Evolutionary conservation across 2,797 vertebrate species (phyloP).

Genomic region (Melanotaenia trifasciata): DNA sequence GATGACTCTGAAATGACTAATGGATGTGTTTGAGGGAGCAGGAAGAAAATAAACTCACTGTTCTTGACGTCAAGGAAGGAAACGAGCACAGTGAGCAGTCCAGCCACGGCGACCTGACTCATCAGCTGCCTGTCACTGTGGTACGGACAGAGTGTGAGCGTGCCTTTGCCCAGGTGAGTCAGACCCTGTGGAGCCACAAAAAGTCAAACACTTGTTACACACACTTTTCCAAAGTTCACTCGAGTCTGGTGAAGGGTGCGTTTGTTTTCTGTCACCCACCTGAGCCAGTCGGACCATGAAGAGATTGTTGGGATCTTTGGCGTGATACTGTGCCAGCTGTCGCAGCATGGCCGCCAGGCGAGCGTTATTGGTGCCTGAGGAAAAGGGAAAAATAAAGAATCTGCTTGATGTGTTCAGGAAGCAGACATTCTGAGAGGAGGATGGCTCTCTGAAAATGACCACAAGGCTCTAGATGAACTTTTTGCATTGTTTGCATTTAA

Average conservation of each 20-base stretch:
- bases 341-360: conserved; percentile 96
- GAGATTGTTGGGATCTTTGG: conserved; percentile 99
- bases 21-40: conserved; percentile 1
- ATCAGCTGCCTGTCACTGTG: conserved; percentile 98
- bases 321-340: conserved; percentile 97
- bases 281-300: conserved; percentile 99
- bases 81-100: conserved; percentile 94
- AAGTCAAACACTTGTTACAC: conserved; percentile 30
- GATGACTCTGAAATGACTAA: background rate
- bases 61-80: conserved; percentile 99
- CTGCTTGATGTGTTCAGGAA: conserved; percentile 14
- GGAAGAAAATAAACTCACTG: conserved; percentile 85
- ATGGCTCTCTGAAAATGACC: conserved; percentile 1
- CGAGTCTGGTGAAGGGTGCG: conserved; percentile 14
- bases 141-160: conserved; percentile 96
- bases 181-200: conserved; percentile 86
- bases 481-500: too few species aligned
- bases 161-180: conserved; percentile 98
- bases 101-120: conserved; percentile 97
- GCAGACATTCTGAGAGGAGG: conserved; percentile 1
- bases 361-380: conserved; percentile 95
- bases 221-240: conserved; percentile 2
- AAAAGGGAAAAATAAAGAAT: conserved; percentile 25
- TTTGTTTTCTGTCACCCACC: conserved; percentile 77
- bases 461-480: background rate